Evolutionary conservation across 2,797 vertebrate genomes (phyloP).

Genomic region (Phrynocephalus forsythii): DNA sequence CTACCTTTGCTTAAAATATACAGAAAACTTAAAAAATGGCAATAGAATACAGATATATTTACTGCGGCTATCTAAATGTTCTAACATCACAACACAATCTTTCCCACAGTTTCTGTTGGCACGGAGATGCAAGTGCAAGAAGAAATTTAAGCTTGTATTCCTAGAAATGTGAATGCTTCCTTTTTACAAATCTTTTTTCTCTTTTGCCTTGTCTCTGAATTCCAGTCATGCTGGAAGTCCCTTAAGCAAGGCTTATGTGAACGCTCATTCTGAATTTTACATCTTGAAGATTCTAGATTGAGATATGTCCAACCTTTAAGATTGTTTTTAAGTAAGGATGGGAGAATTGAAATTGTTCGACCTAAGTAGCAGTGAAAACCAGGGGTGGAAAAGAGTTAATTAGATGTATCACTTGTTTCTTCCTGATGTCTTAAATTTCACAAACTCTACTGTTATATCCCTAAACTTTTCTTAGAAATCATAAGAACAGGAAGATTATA

Average conservation of each 20-base stretch:
- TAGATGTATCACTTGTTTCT: neutral
- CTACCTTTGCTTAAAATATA: slow-evolving; percentile 32
- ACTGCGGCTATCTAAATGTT: slow-evolving; percentile 23
- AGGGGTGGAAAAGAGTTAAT: neutral
- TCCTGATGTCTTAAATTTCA: neutral
- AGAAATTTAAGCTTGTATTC: slow-evolving; percentile 33
- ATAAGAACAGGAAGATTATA: neutral
- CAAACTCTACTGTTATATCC: neutral
- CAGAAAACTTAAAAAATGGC: slow-evolving; percentile 30
- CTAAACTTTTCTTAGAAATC: neutral
- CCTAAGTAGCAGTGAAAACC: neutral
- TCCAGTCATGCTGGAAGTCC: neutral
- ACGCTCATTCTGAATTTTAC: neutral
- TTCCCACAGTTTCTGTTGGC: slow-evolving; percentile 22
- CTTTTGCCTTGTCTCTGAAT: slow-evolving; percentile 28
- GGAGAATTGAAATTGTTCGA: neutral
- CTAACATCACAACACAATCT: slow-evolving; percentile 20
- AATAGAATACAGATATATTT: neutral
- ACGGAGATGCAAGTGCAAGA: slow-evolving; percentile 14
- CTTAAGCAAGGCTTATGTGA: neutral
- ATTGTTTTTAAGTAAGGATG: neutral
- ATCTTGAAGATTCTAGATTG: neutral
- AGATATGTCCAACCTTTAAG: neutral
- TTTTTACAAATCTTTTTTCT: neutral
- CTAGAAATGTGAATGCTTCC: slow-evolving; percentile 30